These are phyloP conservation scores for Xiphophorus maculatus DNA, from an alignment of 2,113 vertebrate genomes.

Conservation along the genomic window DNA sequence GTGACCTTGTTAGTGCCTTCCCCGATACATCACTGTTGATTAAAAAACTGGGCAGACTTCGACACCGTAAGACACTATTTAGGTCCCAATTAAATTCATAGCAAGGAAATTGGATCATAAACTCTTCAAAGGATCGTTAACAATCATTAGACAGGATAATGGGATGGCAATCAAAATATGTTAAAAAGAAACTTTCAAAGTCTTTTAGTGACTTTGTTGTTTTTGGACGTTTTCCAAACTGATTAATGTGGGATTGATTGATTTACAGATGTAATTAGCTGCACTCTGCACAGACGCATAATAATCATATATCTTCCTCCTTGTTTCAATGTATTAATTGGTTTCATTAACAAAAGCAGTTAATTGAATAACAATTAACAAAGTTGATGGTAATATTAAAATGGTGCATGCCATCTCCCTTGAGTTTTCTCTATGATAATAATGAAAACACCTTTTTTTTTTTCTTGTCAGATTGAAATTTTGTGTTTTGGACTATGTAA, in stretches of 20 bases:
- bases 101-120: slow-evolving; percentile 75
- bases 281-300: slow-evolving; percentile 78
- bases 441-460: slow-evolving; percentile 77
- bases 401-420: slow-evolving; percentile 68
- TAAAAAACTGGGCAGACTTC: slow-evolving; percentile 66
- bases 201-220: slow-evolving; percentile 79
- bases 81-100: slow-evolving; percentile 72
- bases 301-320: slow-evolving; percentile 76
- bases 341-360: slow-evolving; percentile 81
- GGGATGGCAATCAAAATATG: slow-evolving; percentile 75
- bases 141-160: slow-evolving; percentile 77
- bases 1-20: slow-evolving; percentile 69
- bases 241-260: slow-evolving; percentile 78
- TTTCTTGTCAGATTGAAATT: slow-evolving; percentile 78
- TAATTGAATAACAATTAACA: slow-evolving; percentile 83
- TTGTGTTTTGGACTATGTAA: slow-evolving; percentile 82
- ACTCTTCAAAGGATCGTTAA: slow-evolving; percentile 76
- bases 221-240: slow-evolving; percentile 78
- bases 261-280: slow-evolving; percentile 81
- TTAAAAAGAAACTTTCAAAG: slow-evolving; percentile 68
- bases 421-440: slow-evolving; percentile 75
- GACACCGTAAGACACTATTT: slow-evolving; percentile 69
- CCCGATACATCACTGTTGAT: slow-evolving; percentile 62
- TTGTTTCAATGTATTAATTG: slow-evolving; percentile 81
- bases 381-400: slow-evolving; percentile 73